phyloP scores from a whole-genome alignment of 2,888 invertebrate species.

The Actias luna region DNA sequence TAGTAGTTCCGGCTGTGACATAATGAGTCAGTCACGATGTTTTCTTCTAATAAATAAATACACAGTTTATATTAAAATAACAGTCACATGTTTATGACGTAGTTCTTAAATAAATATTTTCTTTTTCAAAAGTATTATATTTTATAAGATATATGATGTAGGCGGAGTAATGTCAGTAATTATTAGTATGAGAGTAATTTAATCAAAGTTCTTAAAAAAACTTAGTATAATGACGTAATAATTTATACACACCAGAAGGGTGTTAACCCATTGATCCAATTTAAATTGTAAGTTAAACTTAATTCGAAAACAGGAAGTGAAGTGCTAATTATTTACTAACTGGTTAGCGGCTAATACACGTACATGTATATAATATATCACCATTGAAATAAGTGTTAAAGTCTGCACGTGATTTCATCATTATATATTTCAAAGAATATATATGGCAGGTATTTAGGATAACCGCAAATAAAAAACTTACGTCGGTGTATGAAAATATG shows the following conservation, averaged over 20 bases:
- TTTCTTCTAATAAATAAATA: too few relatives aligned
- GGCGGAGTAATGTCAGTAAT: too few relatives aligned
- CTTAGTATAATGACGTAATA: neutral
- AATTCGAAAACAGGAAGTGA: slow-evolving; percentile 15
- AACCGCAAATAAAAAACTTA: slow-evolving; percentile 52
- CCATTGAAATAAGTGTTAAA: slow-evolving; percentile 5
- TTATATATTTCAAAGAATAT: slow-evolving; percentile 10
- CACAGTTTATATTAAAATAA: too few relatives aligned
- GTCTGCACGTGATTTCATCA: slow-evolving; percentile 17
- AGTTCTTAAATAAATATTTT: too few relatives aligned
- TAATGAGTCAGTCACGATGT: too few relatives aligned
- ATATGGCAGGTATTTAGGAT: slow-evolving; percentile 6
- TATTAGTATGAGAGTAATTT: neutral
- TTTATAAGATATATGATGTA: too few relatives aligned
- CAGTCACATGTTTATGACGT: too few relatives aligned
- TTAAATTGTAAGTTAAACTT: neutral
- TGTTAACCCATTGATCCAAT: neutral
- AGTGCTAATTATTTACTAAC: slow-evolving; percentile 6
- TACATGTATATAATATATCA: slow-evolving; percentile 3
- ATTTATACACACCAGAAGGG: neutral
- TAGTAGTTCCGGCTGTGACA: too few relatives aligned
- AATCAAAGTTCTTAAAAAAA: neutral
- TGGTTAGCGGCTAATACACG: neutral
- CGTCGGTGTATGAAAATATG: slow-evolving; percentile 87
- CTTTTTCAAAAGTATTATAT: too few relatives aligned